These are phyloP conservation scores for Drosophila affinis DNA, from an alignment of 2,888 invertebrate genomes.

Conservation along the genomic window DNA sequence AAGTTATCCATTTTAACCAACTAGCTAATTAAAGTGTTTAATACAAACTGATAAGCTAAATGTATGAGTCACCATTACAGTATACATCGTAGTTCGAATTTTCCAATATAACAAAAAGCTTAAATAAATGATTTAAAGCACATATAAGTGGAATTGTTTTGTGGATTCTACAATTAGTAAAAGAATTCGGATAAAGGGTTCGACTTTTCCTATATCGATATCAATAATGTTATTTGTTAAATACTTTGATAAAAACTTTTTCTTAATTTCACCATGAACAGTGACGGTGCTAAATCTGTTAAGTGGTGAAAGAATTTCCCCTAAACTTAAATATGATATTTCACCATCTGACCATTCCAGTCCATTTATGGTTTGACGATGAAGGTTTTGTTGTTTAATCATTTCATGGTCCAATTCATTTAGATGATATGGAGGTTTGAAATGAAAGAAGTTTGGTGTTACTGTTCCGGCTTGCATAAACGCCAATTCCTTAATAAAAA, in stretches of 20 bases:
- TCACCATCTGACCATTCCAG: not conserved
- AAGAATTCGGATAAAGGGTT: no score
- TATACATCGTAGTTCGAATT: no score
- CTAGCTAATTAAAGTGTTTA: no score
- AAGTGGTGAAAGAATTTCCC: not conserved
- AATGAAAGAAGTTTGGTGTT: not conserved
- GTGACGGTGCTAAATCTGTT: not conserved
- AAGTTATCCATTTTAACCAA: no score
- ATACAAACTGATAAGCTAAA: no score
- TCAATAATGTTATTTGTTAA: no score
- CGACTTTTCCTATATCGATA: no score
- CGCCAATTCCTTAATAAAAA: not conserved
- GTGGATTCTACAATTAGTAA: no score
- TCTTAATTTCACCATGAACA: conserved; percentile 1
- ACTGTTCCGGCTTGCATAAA: not conserved
- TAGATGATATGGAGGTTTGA: not conserved
- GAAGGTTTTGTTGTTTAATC: not conserved
- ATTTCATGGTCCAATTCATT: conserved; percentile 7
- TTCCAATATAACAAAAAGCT: no score
- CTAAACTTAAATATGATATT: not conserved
- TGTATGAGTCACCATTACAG: no score
- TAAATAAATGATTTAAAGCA: no score
- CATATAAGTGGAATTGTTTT: no score
- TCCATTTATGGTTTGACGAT: conserved; percentile 3
- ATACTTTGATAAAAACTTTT: not conserved